These are phyloP conservation scores for Arrhopalites spinosus DNA, from an alignment of 2,888 invertebrate species.

Conservation along the genomic window DNA sequence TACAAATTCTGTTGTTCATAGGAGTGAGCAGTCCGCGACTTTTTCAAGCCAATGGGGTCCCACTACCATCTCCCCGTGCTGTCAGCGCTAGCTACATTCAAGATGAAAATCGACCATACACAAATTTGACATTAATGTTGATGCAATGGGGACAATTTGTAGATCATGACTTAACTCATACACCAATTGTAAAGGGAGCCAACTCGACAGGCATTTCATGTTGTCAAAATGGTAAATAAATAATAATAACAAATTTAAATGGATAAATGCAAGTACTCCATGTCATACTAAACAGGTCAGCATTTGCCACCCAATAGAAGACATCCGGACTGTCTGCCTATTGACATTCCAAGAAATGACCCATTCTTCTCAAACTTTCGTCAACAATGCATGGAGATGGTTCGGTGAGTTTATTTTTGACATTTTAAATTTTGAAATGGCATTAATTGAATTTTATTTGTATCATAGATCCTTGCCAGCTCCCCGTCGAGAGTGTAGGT, in stretches of 20 bases:
- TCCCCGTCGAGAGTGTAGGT: conserved; percentile 61
- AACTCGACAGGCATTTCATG: conserved; percentile 59
- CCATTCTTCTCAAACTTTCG: conserved; percentile 59
- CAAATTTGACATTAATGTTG: conserved; percentile 54
- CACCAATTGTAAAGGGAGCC: conserved; percentile 55
- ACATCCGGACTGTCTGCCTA: conserved; percentile 59
- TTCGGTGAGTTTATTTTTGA: conserved; percentile 55
- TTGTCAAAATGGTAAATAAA: conserved; percentile 59
- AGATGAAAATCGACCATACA: conserved; percentile 55
- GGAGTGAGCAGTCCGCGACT: conserved; percentile 53
- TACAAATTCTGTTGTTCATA: conserved; percentile 1
- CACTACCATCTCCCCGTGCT: conserved; percentile 58
- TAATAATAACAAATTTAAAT: no score
- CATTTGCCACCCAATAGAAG: conserved; percentile 46
- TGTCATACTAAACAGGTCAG: no score
- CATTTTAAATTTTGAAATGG: not conserved
- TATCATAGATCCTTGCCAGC: conserved; percentile 59
- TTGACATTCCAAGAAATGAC: conserved; percentile 60
- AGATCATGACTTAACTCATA: conserved; percentile 55
- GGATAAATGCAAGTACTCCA: no score
- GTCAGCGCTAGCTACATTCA: conserved; percentile 57
- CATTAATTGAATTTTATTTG: not conserved
- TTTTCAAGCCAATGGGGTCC: conserved; percentile 58
- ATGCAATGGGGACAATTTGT: conserved; percentile 56
- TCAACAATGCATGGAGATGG: conserved; percentile 62